phyloP scores from a whole-genome alignment of 1,140 invertebrate species.

The Drosophila bocqueti region DNA sequence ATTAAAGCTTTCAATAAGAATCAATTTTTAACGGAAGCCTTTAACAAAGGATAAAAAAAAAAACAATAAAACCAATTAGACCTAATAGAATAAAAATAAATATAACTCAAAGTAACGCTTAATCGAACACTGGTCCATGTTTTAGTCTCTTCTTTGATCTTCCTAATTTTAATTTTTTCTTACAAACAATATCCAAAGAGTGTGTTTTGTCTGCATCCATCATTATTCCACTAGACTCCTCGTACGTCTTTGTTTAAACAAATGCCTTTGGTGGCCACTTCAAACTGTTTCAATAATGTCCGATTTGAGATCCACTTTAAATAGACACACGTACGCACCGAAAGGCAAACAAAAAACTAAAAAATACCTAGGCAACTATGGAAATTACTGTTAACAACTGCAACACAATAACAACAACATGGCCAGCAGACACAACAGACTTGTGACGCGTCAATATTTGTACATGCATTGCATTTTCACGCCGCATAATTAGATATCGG shows the following conservation, averaged over 20 bases:
- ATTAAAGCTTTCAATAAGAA: no score
- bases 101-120: no score
- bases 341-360: conserved; percentile 35
- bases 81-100: no score
- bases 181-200: neutral
- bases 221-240: neutral
- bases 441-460: conserved; percentile 70
- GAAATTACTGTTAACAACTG: conserved; percentile 54
- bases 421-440: conserved; percentile 3
- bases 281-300: conserved; percentile 52
- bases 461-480: conserved; percentile 81
- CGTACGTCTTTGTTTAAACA: conserved; percentile 59
- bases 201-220: conserved; percentile 32
- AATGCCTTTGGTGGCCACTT: conserved; percentile 38
- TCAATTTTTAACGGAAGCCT: no score
- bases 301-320: conserved; percentile 67
- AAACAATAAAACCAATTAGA: no score
- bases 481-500: conserved; percentile 74
- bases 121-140: neutral
- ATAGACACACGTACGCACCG: conserved; percentile 56
- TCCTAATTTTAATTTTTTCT: neutral
- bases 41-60: no score
- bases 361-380: conserved; percentile 17
- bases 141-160: neutral
- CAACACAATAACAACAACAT: conserved; percentile 36